Percentiles rank a stretch among this genome's conserved stretches.
Conservation (phyloP, 2,797 vertebrate species). For the Halcyon leucocephala region DNA sequence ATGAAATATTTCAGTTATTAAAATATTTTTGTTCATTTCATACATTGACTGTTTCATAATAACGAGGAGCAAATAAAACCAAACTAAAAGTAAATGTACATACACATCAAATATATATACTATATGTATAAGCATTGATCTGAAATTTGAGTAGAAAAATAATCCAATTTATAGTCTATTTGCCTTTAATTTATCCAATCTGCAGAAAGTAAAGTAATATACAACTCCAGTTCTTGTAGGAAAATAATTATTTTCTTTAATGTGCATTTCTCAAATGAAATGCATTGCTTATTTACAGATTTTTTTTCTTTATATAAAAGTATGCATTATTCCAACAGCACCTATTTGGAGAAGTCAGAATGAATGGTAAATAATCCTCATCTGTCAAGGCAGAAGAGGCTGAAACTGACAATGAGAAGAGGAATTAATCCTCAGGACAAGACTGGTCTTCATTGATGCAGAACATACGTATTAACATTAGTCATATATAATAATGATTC, state of each 20-base stretch:
- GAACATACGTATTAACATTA: background rate
- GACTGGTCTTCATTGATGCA: fast-evolving
- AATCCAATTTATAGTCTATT: background rate
- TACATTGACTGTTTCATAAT: too few relatives aligned
- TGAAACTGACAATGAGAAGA: background rate
- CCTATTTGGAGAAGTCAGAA: background rate
- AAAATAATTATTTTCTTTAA: background rate
- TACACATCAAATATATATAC: background rate
- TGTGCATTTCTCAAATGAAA: background rate
- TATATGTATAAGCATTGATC: too few relatives aligned
- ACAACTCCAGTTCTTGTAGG: background rate
- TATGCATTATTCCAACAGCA: background rate
- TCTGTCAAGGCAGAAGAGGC: background rate
- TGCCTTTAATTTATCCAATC: background rate
- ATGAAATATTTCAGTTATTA: too few relatives aligned
- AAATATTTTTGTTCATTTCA: too few relatives aligned
- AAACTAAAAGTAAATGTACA: background rate
- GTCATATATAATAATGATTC: background rate
- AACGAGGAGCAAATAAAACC: background rate
- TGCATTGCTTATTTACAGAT: background rate
- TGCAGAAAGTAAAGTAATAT: background rate
- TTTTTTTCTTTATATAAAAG: background rate
- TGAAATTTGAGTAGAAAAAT: background rate
- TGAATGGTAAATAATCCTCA: background rate
- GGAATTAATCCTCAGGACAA: background rate